Conservation (phyloP, 2,888 invertebrate species). For the Trileptium ribeirensis region DNA sequence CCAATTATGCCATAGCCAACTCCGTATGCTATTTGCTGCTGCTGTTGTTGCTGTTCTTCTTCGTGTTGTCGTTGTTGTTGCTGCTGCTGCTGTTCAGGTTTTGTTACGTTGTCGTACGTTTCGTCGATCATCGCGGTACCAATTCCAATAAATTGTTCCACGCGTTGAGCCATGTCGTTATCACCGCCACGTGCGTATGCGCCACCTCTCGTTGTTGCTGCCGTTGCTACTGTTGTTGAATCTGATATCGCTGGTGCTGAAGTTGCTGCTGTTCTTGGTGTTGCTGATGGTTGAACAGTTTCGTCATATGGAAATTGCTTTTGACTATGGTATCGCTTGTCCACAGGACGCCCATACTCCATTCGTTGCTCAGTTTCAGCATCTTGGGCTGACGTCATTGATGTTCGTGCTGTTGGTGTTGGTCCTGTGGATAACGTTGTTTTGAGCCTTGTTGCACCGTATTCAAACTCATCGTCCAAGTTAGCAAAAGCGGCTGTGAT, state of each 20-base stretch:
- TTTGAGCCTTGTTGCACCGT: no score
- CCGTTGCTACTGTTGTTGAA: not conserved
- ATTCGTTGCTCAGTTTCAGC: not conserved
- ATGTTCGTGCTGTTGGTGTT: no score
- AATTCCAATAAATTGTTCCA: not conserved
- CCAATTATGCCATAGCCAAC: not conserved
- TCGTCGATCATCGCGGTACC: not conserved
- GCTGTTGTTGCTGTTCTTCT: slow-evolving; percentile 10
- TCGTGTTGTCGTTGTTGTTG: slow-evolving; percentile 7
- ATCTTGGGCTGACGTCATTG: no score
- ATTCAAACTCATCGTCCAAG: not conserved
- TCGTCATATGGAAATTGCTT: not conserved
- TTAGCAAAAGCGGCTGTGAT: slow-evolving; percentile 19
- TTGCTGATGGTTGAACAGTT: not conserved
- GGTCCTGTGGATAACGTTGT: no score
- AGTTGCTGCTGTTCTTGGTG: not conserved
- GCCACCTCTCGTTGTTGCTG: not conserved
- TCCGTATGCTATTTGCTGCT: not conserved
- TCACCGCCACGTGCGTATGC: not conserved
- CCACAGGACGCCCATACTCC: not conserved
- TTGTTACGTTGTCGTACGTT: not conserved
- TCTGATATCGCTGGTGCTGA: not conserved
- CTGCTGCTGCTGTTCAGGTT: no score
- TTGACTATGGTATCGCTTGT: not conserved
- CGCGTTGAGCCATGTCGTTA: not conserved